A percentile compares a stretch with the other conserved stretches of the same genome.
These are phyloP conservation scores for Ispidina picta DNA, from an alignment of 2,797 vertebrate species.

Conservation along the genomic window DNA sequence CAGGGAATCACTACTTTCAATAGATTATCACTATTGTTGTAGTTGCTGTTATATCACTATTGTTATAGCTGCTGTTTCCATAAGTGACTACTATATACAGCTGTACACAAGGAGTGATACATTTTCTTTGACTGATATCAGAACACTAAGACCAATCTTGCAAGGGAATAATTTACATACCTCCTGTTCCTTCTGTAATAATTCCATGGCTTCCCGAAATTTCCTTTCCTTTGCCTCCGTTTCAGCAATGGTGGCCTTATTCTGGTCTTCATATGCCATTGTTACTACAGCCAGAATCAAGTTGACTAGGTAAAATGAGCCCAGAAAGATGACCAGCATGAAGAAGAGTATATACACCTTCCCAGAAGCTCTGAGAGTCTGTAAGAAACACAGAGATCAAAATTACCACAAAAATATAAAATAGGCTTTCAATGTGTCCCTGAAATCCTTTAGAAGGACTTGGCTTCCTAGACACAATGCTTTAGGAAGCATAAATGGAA, in stretches of 20 bases:
- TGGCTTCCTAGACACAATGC: neutral
- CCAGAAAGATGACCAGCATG: slow-evolving; percentile 96
- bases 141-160: neutral
- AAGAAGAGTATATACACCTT: slow-evolving; percentile 98
- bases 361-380: slow-evolving; percentile 94
- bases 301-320: slow-evolving; percentile 98
- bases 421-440: neutral
- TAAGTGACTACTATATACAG: neutral
- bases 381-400: slow-evolving; percentile 50
- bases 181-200: slow-evolving; percentile 88
- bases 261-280: slow-evolving; percentile 98
- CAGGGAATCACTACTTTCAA: neutral
- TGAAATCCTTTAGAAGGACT: neutral
- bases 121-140: neutral
- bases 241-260: slow-evolving; percentile 93
- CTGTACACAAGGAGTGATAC: neutral
- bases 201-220: slow-evolving; percentile 89
- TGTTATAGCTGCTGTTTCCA: neutral
- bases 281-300: slow-evolving; percentile 97
- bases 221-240: slow-evolving; percentile 91
- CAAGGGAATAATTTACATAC: slow-evolving; percentile 40
- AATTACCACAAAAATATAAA: neutral
- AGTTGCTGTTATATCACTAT: too few species aligned
- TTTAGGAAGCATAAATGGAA: neutral
- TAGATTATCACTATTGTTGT: neutral